Base-by-base conservation (phyloP, 2,797 vertebrate genomes). In the Cichlasoma orientale region DNA sequence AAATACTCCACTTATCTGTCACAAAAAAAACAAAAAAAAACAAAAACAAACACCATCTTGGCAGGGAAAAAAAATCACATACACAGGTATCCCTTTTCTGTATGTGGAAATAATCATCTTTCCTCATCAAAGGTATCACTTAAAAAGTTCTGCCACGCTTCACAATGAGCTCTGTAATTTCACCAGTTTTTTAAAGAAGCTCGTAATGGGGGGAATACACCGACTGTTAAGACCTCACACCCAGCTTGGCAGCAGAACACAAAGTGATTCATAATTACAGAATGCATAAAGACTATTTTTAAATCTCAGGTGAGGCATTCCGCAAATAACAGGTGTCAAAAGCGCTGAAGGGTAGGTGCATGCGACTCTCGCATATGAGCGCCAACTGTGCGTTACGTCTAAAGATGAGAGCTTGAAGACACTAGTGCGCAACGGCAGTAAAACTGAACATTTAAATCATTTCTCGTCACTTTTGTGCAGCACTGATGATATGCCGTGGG, bases 211-310 rank as follows among this genome's bases (percentile, higher is more conserved):
- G 31, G 38, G 58, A 79, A 73, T 76, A 55, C 27, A 56, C 38
- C 6, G 25, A 29, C 75, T 68, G 75, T 50, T 19, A 10, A 33
- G 83, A 89, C 84, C 83, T 50, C 85, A 87, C 83, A 82, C 71
- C 3, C 66, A 61, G 79, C 36, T 88, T 66, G 72, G 73, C 68
- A 78, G 57, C 47, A 47, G 55, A 69, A 36, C 50, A 77, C 54
- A n/a, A 74, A 74, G 56, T 71, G 68, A 86, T 84, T 85, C 77
- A 77, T 84, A 86, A 87, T 88, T 73, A 89, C 36, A 84, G 50
- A 74, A 80, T 63, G 11, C n/a, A 53, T 36, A 56, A 85, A 70
- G 56, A 4, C 59, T 82, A 21, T 68, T 73, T 25, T 85, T 89
- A 88, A 74, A 75, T 77, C 59, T 72, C 80, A 88, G 86, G 83